These are phyloP conservation scores for Albula glossodonta DNA, from an alignment of 2,113 vertebrate genomes.

Conservation along the genomic window DNA sequence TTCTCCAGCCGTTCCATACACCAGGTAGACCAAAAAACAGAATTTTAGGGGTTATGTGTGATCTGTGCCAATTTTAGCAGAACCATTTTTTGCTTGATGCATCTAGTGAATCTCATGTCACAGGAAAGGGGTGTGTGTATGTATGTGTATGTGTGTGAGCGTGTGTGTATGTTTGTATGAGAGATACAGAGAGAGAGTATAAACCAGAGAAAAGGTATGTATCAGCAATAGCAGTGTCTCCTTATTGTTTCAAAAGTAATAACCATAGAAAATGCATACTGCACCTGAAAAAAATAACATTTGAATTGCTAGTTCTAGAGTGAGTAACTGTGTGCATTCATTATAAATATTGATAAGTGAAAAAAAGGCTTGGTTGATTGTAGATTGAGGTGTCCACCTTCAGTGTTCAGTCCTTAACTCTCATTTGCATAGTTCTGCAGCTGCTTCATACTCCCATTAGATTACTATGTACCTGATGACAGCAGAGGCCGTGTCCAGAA, in stretches of 20 bases:
- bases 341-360: background rate
- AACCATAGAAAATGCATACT: background rate
- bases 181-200: background rate
- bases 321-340: background rate
- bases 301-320: background rate
- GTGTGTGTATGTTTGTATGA: background rate
- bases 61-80: background rate
- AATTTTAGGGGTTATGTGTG: background rate
- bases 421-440: background rate
- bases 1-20: background rate
- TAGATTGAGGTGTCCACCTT: background rate
- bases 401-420: background rate
- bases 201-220: background rate
- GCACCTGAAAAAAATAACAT: background rate
- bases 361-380: background rate
- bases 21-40: slow-evolving; percentile 6
- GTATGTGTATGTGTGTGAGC: background rate
- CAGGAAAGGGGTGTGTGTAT: background rate
- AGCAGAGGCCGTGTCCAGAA: background rate
- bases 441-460: background rate
- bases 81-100: background rate
- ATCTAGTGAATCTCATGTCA: background rate
- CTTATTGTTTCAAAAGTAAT: background rate
- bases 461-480: background rate
- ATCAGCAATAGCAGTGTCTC: background rate